phyloP scores from a whole-genome alignment of 1,140 invertebrate genomes.

The Helicoverpa zea region DNA sequence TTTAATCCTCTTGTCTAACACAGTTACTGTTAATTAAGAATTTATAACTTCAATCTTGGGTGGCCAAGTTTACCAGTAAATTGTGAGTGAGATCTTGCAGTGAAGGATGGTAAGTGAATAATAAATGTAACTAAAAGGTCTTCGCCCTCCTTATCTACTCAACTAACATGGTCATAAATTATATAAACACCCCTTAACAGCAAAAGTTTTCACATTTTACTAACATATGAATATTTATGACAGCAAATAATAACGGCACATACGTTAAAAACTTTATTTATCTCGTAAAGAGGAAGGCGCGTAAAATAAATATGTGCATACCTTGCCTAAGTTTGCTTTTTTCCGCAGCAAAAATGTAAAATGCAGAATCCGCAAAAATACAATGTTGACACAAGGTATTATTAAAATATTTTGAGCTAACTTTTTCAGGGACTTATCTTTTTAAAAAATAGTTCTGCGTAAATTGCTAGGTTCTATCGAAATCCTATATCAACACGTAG shows the following conservation, averaged over 20 bases:
- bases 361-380: slow-evolving; percentile 6
- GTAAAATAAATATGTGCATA: slow-evolving; percentile 38
- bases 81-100: too few relatives aligned
- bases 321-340: slow-evolving; percentile 24
- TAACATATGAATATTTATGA: slow-evolving; percentile 32
- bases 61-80: too few relatives aligned
- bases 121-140: background rate
- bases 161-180: slow-evolving; percentile 1
- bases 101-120: background rate
- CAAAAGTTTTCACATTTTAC: slow-evolving; percentile 33
- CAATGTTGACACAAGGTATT: background rate
- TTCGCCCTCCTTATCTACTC: background rate
- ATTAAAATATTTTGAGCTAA: slow-evolving; percentile 11
- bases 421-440: background rate
- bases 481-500: too few relatives aligned
- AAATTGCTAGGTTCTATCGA: too few relatives aligned
- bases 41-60: too few relatives aligned
- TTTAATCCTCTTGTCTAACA: background rate
- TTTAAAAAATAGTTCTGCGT: background rate
- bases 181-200: background rate
- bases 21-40: background rate
- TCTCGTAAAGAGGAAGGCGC: slow-evolving; percentile 39
- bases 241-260: slow-evolving; percentile 27
- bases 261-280: slow-evolving; percentile 34
- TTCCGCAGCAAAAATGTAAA: slow-evolving; percentile 14